These are phyloP conservation scores for Saguinus imperator DNA, from an alignment of 2,113 vertebrate species.

Conservation along the genomic window DNA sequence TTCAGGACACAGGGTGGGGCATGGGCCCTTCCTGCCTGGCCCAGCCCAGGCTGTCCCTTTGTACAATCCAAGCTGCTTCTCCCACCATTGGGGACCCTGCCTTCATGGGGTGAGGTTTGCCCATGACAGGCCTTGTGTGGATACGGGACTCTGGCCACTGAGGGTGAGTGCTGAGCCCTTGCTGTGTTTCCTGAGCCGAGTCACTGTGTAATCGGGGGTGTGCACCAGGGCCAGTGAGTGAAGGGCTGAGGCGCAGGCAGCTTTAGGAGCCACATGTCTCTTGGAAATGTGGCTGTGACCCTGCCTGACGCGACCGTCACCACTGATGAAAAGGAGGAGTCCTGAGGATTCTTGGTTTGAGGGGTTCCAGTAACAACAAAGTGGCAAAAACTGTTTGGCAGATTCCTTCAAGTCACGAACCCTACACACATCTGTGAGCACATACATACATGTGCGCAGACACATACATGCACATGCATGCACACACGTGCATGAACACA, in stretches of 20 bases:
- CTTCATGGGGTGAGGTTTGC: background rate
- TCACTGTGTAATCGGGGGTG: background rate
- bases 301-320: background rate
- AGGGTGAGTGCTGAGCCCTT: background rate
- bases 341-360: no score
- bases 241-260: accelerated
- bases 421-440: background rate
- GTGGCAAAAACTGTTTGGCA: background rate
- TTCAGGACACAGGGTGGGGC: background rate
- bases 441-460: accelerated
- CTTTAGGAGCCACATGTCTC: no score
- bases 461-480: accelerated
- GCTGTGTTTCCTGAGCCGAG: accelerated
- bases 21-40: background rate
- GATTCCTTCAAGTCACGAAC: background rate
- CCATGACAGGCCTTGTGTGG: background rate
- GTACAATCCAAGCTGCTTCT: background rate
- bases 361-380: no score
- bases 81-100: background rate
- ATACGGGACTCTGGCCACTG: background rate
- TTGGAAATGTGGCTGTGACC: background rate
- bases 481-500: no score
- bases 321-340: background rate
- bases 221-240: background rate
- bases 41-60: background rate